Percentiles rank a stretch among this genome's conserved stretches.
Conservation (phyloP, 2,888 invertebrate genomes). For the Ptychoptera albimana region DNA sequence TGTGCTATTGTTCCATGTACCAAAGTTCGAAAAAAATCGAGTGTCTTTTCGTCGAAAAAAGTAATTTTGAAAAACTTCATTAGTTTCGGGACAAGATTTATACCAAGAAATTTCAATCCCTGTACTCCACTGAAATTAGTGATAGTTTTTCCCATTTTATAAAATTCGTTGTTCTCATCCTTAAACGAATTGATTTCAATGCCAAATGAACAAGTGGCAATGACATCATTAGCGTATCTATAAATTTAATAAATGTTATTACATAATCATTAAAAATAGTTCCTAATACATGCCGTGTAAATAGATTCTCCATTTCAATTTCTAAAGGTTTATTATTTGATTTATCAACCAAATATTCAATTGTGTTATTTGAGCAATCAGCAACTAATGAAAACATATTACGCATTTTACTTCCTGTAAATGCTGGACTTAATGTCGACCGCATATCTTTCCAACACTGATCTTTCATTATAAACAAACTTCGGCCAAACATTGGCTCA, state of each 20-base stretch:
- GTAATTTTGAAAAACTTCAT: constrained; percentile 12
- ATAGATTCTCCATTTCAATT: too few relatives aligned
- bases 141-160: constrained; percentile 25
- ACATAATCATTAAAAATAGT: background rate
- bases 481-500: constrained; percentile 35
- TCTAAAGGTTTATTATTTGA: too few relatives aligned
- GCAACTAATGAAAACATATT: constrained; percentile 29
- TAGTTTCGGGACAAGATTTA: too few relatives aligned
- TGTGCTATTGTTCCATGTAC: constrained; percentile 28
- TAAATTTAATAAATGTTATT: too few relatives aligned
- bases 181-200: constrained; percentile 32
- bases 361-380: constrained; percentile 9
- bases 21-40: constrained; percentile 25
- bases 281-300: too few relatives aligned
- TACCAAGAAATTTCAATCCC: too few relatives aligned
- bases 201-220: constrained; percentile 37
- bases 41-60: constrained; percentile 14
- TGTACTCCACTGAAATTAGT: background rate
- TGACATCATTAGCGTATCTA: constrained; percentile 34
- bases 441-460: constrained; percentile 31
- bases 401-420: constrained; percentile 33
- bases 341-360: too few relatives aligned
- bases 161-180: constrained; percentile 33
- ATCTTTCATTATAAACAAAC: constrained; percentile 32
- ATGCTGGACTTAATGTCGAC: constrained; percentile 29